Evolutionary conservation across 2,797 vertebrate species (phyloP).

Genomic region (Gallinago solitaria): DNA sequence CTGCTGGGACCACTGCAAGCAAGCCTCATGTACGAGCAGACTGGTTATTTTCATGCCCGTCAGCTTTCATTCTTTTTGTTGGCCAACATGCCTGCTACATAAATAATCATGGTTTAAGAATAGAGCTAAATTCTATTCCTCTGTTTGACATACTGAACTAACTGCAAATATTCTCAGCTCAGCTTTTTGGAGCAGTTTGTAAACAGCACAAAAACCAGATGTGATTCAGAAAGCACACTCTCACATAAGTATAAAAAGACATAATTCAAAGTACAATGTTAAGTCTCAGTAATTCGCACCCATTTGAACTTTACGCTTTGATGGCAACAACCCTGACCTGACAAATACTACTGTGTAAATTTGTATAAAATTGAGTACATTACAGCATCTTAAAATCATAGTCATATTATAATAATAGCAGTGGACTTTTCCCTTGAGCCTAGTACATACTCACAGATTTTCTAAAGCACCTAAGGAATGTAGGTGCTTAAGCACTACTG

Average conservation of each 20-base stretch:
- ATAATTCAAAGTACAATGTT: not conserved
- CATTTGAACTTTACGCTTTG: not conserved
- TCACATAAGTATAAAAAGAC: not conserved
- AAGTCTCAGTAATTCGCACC: not conserved
- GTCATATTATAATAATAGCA: not conserved
- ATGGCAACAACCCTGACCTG: not conserved
- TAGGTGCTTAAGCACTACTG: not conserved
- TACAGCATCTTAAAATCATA: constrained; percentile 8
- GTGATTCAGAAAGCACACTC: not conserved
- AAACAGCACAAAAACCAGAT: constrained; percentile 52
- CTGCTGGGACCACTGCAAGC: not conserved
- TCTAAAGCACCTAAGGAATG: not conserved
- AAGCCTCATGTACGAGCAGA: not conserved
- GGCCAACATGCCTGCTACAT: constrained; percentile 37
- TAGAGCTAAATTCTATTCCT: constrained; percentile 55
- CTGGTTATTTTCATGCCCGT: constrained; percentile 13
- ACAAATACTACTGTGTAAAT: not conserved
- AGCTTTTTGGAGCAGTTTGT: constrained; percentile 62
- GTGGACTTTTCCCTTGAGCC: not conserved
- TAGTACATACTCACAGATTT: not conserved
- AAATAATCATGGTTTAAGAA: constrained; percentile 68
- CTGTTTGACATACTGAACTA: constrained; percentile 52
- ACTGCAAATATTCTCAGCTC: constrained; percentile 34
- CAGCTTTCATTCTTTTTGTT: constrained; percentile 40
- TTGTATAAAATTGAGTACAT: not conserved